phyloP scores from a whole-genome alignment of 1,140 invertebrate species.

The Agrypnia vestita region DNA sequence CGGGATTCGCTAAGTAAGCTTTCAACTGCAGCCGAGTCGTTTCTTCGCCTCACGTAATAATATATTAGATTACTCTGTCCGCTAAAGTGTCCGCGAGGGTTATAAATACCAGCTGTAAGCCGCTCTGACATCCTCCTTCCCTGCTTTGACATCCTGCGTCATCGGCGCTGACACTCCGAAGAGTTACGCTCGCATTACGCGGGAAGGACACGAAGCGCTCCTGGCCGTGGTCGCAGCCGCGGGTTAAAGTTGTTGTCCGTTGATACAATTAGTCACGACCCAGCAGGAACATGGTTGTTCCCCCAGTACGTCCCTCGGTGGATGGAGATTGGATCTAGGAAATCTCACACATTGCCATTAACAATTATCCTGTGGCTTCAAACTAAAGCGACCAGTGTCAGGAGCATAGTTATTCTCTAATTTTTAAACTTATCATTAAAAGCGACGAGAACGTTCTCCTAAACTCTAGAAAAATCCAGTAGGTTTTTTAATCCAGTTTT shows the following conservation, averaged over 20 bases:
- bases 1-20: too few species aligned
- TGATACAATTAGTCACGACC: slow-evolving; percentile 42
- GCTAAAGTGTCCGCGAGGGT: not conserved
- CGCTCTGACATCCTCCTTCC: not conserved
- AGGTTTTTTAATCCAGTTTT: too few species aligned
- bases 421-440: too few species aligned
- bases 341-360: not conserved
- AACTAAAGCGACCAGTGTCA: too few species aligned
- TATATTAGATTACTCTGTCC: too few species aligned
- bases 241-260: slow-evolving; percentile 27
- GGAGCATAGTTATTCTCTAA: too few species aligned
- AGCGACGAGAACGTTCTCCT: too few species aligned
- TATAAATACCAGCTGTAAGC: not conserved
- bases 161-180: slow-evolving; percentile 23
- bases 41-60: too few species aligned
- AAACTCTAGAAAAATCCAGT: too few species aligned
- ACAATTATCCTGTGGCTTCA: too few species aligned
- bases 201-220: slow-evolving; percentile 2
- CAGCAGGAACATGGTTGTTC: slow-evolving; percentile 21
- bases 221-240: not conserved
- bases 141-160: slow-evolving; percentile 10
- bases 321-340: slow-evolving; percentile 1
- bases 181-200: slow-evolving; percentile 18
- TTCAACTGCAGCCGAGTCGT: too few species aligned
- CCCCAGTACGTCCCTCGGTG: not conserved